phyloP scores from a whole-genome alignment of 2,888 invertebrate species.

The Hypsopygia costalis region DNA sequence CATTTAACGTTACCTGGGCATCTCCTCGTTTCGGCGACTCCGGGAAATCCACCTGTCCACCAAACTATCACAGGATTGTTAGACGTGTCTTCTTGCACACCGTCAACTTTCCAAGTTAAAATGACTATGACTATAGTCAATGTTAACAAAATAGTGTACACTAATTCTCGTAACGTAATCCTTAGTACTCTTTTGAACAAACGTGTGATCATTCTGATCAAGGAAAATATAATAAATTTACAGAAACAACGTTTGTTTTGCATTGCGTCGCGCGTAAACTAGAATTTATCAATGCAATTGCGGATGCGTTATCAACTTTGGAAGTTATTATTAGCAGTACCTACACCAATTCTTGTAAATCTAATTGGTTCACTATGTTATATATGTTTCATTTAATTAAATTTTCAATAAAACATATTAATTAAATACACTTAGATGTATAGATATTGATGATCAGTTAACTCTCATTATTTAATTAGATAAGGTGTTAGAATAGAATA shows the following conservation, averaged over 20 bases:
- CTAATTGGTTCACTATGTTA: no score
- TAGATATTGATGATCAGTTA: no score
- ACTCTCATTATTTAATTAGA: no score
- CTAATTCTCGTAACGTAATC: constrained; percentile 33
- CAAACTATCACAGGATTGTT: constrained; percentile 55
- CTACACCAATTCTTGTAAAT: no score
- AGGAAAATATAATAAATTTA: constrained; percentile 21
- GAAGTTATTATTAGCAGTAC: background rate
- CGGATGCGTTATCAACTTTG: constrained; percentile 8
- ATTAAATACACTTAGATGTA: no score
- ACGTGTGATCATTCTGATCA: constrained; percentile 29
- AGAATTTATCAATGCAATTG: constrained; percentile 4
- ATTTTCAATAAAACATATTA: no score
- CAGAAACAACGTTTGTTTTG: background rate
- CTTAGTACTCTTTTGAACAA: constrained; percentile 32
- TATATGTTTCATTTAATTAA: no score
- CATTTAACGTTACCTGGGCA: constrained; percentile 48
- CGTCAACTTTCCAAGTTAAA: constrained; percentile 25
- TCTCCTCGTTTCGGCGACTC: constrained; percentile 33
- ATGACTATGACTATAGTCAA: constrained; percentile 29
- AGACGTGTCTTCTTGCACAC: constrained; percentile 15
- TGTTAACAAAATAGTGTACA: constrained; percentile 31
- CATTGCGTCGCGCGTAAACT: constrained; percentile 7
- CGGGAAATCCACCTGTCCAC: constrained; percentile 64
- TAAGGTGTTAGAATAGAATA: no score